Evolutionary conservation across 2,888 invertebrate genomes (phyloP), one percentile per base, ranked within the genome.

Genomic region (Chironomus riparius): DNA sequence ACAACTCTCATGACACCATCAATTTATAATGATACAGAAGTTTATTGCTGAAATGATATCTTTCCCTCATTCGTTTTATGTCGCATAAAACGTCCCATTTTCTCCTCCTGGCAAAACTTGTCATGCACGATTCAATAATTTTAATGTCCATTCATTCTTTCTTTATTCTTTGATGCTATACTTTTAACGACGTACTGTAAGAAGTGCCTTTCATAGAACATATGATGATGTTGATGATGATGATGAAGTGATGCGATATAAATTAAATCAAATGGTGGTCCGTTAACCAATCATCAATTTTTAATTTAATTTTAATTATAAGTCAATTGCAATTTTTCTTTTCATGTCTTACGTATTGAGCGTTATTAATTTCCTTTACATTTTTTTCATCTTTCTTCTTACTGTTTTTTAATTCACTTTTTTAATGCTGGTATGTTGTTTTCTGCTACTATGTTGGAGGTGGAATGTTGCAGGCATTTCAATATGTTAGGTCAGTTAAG

Each of bases 51-150:
- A 18, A 56, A 38, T 38, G 38, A 38, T 38, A 38, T 38, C 38
- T 38, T 38, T 38, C 10, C 38, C 38, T 38, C 38, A 38, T 38
- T 38, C 38, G 38, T 10, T 38, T 38, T 7, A 38, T 38, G 38
- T 38, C 38, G 38, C 38, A 38, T 38, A 38, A 10, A 10, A 28
- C 28, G 28, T 28, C 28, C 28, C 28, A 28, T 28, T 4, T 4
- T 28, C 28, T 38, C 10, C 38, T 10, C 38, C 38, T 38, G 38
- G 38, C 38, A 38, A 38, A 56, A 15, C 56, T 56, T 56, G 21
- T 62, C 62, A 62, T 62, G 62, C 62, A 62, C 62, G 62, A 62
- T 62, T 62, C 22, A 62, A 62, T 62, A 62, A 62, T 62, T 62
- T 21, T 62, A 12, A n/a, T 62, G 10, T 62, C 22, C 21, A 15